Evolutionary conservation across 2,113 vertebrate genomes (phyloP).

Genomic region (Cichladusa arquata): DNA sequence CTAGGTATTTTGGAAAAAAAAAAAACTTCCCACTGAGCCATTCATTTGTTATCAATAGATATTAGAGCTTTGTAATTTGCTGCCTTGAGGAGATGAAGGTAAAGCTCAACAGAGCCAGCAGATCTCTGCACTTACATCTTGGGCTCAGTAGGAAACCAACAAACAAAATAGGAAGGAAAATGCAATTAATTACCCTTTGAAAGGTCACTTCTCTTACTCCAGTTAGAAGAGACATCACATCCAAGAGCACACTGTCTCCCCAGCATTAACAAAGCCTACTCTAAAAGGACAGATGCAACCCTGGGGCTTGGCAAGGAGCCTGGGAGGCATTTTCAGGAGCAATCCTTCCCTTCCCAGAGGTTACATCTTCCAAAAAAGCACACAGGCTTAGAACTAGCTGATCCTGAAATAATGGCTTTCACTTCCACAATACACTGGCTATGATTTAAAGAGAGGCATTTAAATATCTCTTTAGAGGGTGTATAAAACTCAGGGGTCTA

Average conservation of each 20-base stretch:
- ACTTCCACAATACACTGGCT: neutral
- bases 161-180: neutral
- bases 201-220: neutral
- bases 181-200: neutral
- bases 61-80: neutral
- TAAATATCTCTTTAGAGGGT: neutral
- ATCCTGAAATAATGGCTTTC: neutral
- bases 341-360: neutral
- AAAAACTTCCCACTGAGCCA: neutral
- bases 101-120: neutral
- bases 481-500: neutral
- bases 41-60: neutral
- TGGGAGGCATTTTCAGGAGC: neutral
- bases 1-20: neutral
- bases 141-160: neutral
- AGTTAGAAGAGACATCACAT: neutral
- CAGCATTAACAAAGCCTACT: neutral
- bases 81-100: neutral
- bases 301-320: neutral
- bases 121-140: neutral
- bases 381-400: neutral
- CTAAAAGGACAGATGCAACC: neutral
- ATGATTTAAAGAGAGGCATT: neutral
- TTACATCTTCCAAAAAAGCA: neutral
- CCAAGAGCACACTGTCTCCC: neutral